These are phyloP conservation scores for Dermolepida albohirtum DNA, from an alignment of 2,888 invertebrate species.

Conservation along the genomic window DNA sequence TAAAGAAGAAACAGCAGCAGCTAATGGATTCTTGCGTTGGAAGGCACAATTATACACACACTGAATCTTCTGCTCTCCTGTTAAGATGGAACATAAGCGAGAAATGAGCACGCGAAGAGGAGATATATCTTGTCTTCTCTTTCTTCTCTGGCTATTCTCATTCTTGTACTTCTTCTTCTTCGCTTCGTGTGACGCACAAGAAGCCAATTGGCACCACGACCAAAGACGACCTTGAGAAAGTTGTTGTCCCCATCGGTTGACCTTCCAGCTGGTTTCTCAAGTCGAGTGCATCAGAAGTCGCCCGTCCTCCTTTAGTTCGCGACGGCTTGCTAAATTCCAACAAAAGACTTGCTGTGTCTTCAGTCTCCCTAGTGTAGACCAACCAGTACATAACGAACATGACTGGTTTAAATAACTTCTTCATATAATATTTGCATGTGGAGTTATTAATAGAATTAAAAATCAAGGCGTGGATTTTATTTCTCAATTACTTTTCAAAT, in stretches of 20 bases:
- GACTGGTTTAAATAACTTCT: background rate
- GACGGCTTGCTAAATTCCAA: conserved; percentile 40
- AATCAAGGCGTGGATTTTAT: too few species aligned
- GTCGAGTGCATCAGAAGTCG: conserved; percentile 46
- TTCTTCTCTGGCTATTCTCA: conserved; percentile 2
- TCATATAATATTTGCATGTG: too few species aligned
- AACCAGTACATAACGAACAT: background rate
- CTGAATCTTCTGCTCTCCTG: conserved; percentile 31
- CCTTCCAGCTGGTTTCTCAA: conserved; percentile 55
- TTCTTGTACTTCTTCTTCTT: conserved; percentile 6
- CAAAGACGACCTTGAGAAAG: conserved; percentile 59
- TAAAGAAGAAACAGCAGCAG: conserved; percentile 27
- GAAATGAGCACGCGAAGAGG: conserved; percentile 20
- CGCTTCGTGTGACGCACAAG: conserved; percentile 35
- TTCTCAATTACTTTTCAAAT: too few species aligned
- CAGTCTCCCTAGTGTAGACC: conserved; percentile 1
- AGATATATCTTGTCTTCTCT: conserved; percentile 7
- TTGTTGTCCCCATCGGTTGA: conserved; percentile 60
- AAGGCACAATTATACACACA: conserved; percentile 25
- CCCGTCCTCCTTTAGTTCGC: conserved; percentile 43
- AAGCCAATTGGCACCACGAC: conserved; percentile 53
- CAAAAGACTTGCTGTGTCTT: conserved; percentile 27
- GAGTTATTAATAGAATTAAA: too few species aligned
- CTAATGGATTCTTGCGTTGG: conserved; percentile 31
- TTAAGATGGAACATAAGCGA: conserved; percentile 16